Evolutionary conservation across 2,113 vertebrate species (phyloP).

Genomic region (Dendropsophus ebraccatus): DNA sequence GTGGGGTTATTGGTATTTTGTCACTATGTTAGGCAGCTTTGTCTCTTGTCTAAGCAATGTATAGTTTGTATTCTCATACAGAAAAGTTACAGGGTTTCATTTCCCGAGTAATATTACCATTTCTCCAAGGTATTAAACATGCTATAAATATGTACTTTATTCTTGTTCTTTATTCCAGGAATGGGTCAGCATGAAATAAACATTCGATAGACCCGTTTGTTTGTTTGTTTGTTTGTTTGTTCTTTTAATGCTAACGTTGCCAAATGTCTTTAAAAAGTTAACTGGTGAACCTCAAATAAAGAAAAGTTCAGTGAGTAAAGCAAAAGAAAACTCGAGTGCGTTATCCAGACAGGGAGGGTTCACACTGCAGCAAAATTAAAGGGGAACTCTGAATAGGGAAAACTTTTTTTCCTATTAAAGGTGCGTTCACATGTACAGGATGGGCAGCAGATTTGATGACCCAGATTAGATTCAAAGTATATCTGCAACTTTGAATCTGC

Average conservation of each 20-base stretch:
- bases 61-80: not conserved
- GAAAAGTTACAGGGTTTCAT: not conserved
- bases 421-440: too few relatives aligned
- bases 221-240: not conserved
- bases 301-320: too few relatives aligned
- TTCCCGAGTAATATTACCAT: not conserved
- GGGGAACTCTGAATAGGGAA: too few relatives aligned
- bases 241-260: not conserved
- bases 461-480: too few relatives aligned
- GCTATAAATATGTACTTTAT: not conserved
- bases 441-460: too few relatives aligned
- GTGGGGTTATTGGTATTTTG: not conserved
- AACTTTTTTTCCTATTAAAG: too few relatives aligned
- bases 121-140: not conserved
- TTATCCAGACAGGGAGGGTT: too few relatives aligned
- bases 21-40: not conserved
- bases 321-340: too few relatives aligned
- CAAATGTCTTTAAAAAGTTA: not conserved
- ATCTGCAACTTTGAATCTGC: too few relatives aligned
- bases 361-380: too few relatives aligned
- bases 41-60: not conserved
- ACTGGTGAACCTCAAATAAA: not conserved
- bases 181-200: conserved; percentile 28
- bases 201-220: not conserved
- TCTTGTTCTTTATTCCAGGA: not conserved